These are phyloP conservation scores for Lycodopsis pacificus DNA, from an alignment of 2,797 vertebrate genomes.

Conservation along the genomic window DNA sequence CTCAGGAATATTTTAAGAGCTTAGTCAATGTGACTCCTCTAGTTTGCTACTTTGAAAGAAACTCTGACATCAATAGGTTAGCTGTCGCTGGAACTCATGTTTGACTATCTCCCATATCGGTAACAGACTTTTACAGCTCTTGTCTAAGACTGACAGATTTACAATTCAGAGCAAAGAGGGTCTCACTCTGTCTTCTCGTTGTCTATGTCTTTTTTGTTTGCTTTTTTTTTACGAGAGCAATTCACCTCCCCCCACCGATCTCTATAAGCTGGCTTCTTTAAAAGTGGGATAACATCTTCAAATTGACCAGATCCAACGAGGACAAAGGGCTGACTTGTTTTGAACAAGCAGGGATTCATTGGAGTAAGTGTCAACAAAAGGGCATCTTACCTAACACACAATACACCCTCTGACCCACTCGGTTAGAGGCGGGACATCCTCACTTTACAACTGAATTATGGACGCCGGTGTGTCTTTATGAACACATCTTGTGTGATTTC, in stretches of 20 bases:
- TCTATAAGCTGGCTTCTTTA: slow-evolving; percentile 5
- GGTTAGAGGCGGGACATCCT: slow-evolving; percentile 17
- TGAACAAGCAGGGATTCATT: slow-evolving; percentile 55
- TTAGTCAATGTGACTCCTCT: neutral
- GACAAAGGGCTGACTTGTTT: slow-evolving; percentile 64
- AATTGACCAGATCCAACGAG: neutral
- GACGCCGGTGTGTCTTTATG: slow-evolving; percentile 17
- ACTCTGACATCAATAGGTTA: neutral
- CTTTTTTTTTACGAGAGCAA: slow-evolving; percentile 5
- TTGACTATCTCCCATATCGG: slow-evolving; percentile 5
- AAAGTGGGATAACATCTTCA: slow-evolving; percentile 45
- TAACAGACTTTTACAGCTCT: neutral
- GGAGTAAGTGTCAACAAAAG: slow-evolving; percentile 51
- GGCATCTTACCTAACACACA: slow-evolving; percentile 51
- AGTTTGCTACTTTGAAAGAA: neutral
- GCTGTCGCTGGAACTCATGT: slow-evolving; percentile 7
- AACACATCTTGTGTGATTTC: neutral
- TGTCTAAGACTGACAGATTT: slow-evolving; percentile 12
- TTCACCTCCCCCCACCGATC: neutral
- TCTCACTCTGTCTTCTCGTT: neutral
- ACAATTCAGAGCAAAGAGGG: slow-evolving; percentile 5
- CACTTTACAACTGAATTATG: slow-evolving; percentile 46
- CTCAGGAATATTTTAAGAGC: neutral
- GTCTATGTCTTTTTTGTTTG: neutral
- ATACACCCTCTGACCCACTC: slow-evolving; percentile 26